phyloP scores from a whole-genome alignment of 2,113 vertebrate species.

The Pao palembangensis region DNA sequence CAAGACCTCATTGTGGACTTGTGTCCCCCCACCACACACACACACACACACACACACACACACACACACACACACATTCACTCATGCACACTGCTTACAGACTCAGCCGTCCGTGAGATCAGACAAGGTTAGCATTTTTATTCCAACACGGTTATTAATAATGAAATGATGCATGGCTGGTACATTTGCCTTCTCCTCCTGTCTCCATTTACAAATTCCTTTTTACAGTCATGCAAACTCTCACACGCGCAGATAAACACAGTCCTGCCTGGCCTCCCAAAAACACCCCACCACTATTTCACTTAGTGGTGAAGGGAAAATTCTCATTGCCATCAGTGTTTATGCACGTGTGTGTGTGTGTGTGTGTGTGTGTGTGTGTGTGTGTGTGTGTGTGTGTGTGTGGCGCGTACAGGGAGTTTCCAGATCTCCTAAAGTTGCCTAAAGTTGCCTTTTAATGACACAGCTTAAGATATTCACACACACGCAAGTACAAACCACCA shows the following conservation, averaged over 20 bases:
- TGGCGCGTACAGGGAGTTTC: conserved; percentile 54
- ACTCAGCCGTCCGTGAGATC: conserved; percentile 72
- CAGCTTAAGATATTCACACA: conserved; percentile 69
- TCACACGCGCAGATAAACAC: conserved; percentile 58
- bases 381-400: conserved; percentile 33
- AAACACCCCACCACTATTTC: conserved; percentile 56
- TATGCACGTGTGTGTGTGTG: conserved; percentile 26
- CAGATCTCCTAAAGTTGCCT: conserved; percentile 66
- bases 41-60: conserved; percentile 27
- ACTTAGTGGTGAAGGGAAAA: conserved; percentile 61
- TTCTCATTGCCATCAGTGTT: conserved; percentile 42
- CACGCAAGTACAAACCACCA: conserved; percentile 31
- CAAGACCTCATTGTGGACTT: conserved; percentile 50
- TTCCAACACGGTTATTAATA: conserved; percentile 75
- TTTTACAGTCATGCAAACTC: conserved; percentile 64
- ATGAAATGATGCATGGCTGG: conserved; percentile 74
- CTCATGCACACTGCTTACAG: conserved; percentile 39
- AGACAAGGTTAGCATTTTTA: conserved; percentile 78
- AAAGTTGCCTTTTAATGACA: conserved; percentile 72
- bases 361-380: conserved; percentile 34
- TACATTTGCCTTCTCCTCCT: conserved; percentile 44
- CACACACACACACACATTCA: conserved; percentile 32
- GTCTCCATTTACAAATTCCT: conserved; percentile 48
- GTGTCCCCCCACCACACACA: conserved; percentile 18
- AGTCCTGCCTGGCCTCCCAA: conserved; percentile 32